These are phyloP conservation scores for Danio tinwini DNA, from an alignment of 2,797 vertebrate genomes.

Conservation along the genomic window DNA sequence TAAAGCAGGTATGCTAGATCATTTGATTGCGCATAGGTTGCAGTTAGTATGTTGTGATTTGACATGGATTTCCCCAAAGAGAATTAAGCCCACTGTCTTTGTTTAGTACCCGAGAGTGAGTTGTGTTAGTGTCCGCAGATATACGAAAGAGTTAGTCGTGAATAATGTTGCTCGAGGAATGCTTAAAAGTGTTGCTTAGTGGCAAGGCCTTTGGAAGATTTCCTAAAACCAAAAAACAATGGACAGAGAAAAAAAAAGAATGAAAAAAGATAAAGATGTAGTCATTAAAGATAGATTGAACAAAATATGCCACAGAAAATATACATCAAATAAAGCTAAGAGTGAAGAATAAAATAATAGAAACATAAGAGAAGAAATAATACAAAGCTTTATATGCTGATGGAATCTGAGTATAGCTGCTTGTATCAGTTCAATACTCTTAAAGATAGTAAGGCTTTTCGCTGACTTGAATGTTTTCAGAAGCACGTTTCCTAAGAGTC, in stretches of 20 bases:
- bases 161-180: conserved; percentile 55
- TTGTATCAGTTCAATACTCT: conserved; percentile 28
- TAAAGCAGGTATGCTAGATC: conserved; percentile 10
- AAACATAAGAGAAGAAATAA: conserved; percentile 70
- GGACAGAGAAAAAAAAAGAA: conserved; percentile 65
- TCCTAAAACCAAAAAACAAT: conserved; percentile 72
- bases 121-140: conserved; percentile 91
- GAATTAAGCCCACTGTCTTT: conserved; percentile 1
- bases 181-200: conserved; percentile 74
- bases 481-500: conserved; percentile 13
- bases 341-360: conserved; percentile 58
- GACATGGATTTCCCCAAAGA: conserved; percentile 13
- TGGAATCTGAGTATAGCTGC: conserved; percentile 80
- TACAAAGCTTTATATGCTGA: conserved; percentile 75
- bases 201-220: conserved; percentile 77
- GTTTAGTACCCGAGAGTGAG: conserved; percentile 7
- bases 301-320: conserved; percentile 53
- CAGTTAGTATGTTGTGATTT: conserved; percentile 43
- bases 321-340: conserved; percentile 63
- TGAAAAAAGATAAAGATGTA: conserved; percentile 48
- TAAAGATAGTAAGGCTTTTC: neutral
- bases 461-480: conserved; percentile 39
- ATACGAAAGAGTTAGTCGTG: conserved; percentile 78
- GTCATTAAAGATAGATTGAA: conserved; percentile 44
- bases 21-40: conserved; percentile 18